Evolutionary conservation across 2,113 vertebrate species (phyloP).

Genomic region (Pycnonotus jocosus): DNA sequence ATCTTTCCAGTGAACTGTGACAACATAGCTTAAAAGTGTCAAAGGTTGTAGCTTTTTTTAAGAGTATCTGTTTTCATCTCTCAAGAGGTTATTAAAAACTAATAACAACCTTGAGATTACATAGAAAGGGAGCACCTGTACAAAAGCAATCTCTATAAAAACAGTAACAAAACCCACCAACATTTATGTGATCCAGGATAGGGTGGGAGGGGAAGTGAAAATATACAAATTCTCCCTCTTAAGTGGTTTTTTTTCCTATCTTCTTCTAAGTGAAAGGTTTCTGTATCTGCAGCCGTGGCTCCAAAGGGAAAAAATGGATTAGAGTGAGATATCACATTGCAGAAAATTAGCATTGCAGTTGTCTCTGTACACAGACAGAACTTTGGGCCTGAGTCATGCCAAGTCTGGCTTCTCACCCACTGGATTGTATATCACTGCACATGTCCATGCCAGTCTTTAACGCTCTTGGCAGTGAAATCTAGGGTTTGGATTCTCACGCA

Average conservation of each 20-base stretch:
- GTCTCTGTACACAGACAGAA: background rate
- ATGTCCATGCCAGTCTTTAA: constrained; percentile 24
- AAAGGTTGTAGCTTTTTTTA: background rate
- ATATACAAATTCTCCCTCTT: background rate
- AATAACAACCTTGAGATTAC: background rate
- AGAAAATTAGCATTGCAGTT: constrained; percentile 19
- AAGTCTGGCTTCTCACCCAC: constrained; percentile 3
- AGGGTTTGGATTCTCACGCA: constrained; percentile 1
- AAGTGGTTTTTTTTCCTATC: background rate
- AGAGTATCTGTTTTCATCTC: background rate
- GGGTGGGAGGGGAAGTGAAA: background rate
- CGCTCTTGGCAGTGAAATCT: background rate
- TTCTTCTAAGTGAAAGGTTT: background rate
- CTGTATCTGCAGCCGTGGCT: background rate
- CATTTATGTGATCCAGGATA: background rate
- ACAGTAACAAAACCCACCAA: background rate
- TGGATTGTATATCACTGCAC: background rate
- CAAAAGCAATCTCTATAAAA: background rate
- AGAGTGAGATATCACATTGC: constrained; percentile 12
- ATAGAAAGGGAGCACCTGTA: background rate
- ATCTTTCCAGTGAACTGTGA: background rate
- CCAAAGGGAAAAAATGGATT: constrained; percentile 19
- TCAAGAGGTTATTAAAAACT: background rate
- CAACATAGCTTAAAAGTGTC: constrained; percentile 4
- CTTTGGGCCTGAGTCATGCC: background rate